Conservation (phyloP, 2,797 vertebrate genomes). For the Etheostoma perlongum region DNA sequence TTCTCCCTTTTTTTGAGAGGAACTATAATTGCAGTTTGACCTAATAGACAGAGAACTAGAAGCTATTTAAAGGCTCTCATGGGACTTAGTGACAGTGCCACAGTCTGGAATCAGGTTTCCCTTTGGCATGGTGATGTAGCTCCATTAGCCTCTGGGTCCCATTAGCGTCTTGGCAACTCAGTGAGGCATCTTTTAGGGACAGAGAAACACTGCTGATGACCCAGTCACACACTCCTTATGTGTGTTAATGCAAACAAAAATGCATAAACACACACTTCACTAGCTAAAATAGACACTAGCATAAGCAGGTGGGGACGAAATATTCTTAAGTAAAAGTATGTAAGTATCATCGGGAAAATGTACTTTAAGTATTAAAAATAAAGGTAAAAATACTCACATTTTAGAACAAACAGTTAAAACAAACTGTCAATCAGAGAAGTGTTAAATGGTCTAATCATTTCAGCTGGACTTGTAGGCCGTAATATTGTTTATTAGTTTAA, state of each 20-base stretch:
- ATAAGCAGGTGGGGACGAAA: not conserved
- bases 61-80: constrained; percentile 74
- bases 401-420: too few species aligned
- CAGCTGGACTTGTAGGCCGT: too few species aligned
- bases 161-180: constrained; percentile 39
- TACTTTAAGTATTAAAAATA: too few species aligned
- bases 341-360: too few species aligned
- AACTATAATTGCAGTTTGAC: constrained; percentile 77
- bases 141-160: constrained; percentile 60
- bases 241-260: not conserved
- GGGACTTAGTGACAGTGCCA: constrained; percentile 49
- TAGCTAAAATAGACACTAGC: not conserved
- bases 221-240: not conserved
- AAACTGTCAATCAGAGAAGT: too few species aligned
- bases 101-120: constrained; percentile 66
- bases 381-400: too few species aligned
- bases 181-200: not conserved
- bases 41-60: constrained; percentile 65
- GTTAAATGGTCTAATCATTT: too few species aligned
- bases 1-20: constrained; percentile 34
- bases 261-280: not conserved
- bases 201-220: not conserved
- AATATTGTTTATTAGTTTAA: too few species aligned
- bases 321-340: too few species aligned
- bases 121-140: constrained; percentile 46